Evolutionary conservation across 2,113 vertebrate genomes (phyloP), one percentile per base, ranked within the genome.

Genomic region (Excalfactoria chinensis): DNA sequence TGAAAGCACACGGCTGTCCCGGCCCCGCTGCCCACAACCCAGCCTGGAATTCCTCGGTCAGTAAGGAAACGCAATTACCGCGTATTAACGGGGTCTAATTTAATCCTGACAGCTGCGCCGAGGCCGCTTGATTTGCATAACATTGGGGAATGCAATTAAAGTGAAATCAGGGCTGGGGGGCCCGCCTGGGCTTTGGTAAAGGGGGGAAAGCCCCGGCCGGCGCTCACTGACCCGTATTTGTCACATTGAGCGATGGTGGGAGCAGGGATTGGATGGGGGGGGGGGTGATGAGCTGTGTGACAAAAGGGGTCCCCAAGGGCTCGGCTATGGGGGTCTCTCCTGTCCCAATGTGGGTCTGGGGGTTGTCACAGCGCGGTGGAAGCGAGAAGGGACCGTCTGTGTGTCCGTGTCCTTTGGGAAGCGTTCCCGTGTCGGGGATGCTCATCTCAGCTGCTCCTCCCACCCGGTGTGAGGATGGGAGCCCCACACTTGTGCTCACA

Each of bases 71-170:
- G 95, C 94, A 97, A 98, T 98, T 97, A 98, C 21, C 91, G 80
- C 90, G 80, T 80, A 96, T 97, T 96, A 95, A 96, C 91, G 94
- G 93, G 89, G 83, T 94, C 97, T 97, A 84, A 97, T 98, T 97
- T 97, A 95, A 97, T 94, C 97, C 95, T 72, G 88, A 95, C 97
- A 98, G 97, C 97, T 98, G 97, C 95, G 93, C 95, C 97, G 91
- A 73, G 94, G 89, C 44, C 35, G 51, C 59, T 86, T 89, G 66
- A 97, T 98, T 97, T 97, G 95, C 97, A 97, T 98, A 86, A 97
- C 97, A 98, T 84, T 97, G 89, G 94, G 89, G 97, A 97, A 97
- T 93, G 96, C 90, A 97, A 98, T 98, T 97, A 97, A 66, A 34
- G 88, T 86, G 89, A 94, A 96, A 92, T 75, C 92, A 92, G 95